These are phyloP conservation scores for Glaucidium brasilianum DNA, from an alignment of 2,113 vertebrate genomes.

Conservation along the genomic window DNA sequence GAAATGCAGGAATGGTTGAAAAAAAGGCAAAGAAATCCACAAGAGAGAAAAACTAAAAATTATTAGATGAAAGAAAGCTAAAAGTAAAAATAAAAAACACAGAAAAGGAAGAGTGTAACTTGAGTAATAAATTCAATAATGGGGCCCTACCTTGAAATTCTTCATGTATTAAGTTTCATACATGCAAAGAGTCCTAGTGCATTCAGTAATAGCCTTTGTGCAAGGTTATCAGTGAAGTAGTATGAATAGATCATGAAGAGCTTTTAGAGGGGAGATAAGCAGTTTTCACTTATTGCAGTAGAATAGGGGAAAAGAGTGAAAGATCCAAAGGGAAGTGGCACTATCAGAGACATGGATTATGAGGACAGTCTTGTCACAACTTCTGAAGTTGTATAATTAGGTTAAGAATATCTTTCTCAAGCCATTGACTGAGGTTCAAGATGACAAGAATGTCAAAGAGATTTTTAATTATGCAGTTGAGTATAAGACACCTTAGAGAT, in stretches of 20 bases:
- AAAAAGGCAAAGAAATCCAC: background rate
- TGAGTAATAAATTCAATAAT: background rate
- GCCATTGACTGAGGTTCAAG: background rate
- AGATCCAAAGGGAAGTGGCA: background rate
- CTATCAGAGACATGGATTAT: background rate
- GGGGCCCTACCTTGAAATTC: background rate
- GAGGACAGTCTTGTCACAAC: background rate
- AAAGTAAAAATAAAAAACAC: background rate
- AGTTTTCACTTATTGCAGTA: background rate
- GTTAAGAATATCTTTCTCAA: background rate
- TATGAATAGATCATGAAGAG: background rate
- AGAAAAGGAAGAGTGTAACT: background rate
- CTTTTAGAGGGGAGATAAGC: background rate
- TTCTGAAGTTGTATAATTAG: background rate
- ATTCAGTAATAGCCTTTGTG: background rate
- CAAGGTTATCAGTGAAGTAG: background rate
- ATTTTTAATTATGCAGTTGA: background rate
- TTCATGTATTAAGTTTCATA: background rate
- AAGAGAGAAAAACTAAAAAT: background rate
- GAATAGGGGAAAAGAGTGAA: background rate
- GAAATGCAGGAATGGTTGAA: background rate
- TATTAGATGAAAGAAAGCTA: background rate
- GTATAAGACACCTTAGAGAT: background rate
- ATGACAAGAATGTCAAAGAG: background rate
- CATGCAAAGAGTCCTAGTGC: background rate